phyloP scores from a whole-genome alignment of 2,797 vertebrate genomes.

The Erethizon dorsatum region DNA sequence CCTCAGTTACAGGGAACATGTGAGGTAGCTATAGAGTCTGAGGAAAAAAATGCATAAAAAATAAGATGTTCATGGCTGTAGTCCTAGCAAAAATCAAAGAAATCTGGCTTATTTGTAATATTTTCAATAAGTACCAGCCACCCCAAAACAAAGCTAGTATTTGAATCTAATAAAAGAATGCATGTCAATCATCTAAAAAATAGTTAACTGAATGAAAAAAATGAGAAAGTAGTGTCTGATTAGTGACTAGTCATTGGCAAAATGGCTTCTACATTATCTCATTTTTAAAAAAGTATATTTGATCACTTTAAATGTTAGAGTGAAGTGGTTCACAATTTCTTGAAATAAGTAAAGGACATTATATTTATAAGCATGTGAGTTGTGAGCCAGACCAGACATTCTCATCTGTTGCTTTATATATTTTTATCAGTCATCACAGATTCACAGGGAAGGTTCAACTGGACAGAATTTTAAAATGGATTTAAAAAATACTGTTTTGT shows the following conservation, averaged over 20 bases:
- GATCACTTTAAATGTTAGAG: conserved; percentile 55
- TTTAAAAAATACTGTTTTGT: conserved; percentile 4
- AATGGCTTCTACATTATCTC: conserved; percentile 17
- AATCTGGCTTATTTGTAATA: background rate
- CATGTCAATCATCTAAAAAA: background rate
- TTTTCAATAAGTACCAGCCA: conserved; percentile 37
- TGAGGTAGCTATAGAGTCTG: background rate
- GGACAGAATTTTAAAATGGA: conserved; percentile 31
- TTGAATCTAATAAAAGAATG: background rate
- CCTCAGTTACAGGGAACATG: conserved; percentile 18
- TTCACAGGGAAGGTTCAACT: background rate
- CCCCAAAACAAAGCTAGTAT: background rate
- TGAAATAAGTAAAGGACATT: conserved; percentile 51
- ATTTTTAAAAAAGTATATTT: conserved; percentile 51
- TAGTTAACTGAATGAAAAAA: background rate
- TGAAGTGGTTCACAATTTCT: conserved; percentile 60
- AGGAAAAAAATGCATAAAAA: background rate
- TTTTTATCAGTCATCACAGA: conserved; percentile 37
- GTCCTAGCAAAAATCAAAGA: conserved; percentile 5
- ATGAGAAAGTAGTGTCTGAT: background rate
- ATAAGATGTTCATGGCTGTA: background rate
- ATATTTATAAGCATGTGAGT: conserved; percentile 41
- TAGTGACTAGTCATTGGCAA: background rate
- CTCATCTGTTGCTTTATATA: conserved; percentile 5
- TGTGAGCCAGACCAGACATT: conserved; percentile 48